Conservation (phyloP, 2,797 vertebrate genomes). For the Glossophaga mutica region DNA sequence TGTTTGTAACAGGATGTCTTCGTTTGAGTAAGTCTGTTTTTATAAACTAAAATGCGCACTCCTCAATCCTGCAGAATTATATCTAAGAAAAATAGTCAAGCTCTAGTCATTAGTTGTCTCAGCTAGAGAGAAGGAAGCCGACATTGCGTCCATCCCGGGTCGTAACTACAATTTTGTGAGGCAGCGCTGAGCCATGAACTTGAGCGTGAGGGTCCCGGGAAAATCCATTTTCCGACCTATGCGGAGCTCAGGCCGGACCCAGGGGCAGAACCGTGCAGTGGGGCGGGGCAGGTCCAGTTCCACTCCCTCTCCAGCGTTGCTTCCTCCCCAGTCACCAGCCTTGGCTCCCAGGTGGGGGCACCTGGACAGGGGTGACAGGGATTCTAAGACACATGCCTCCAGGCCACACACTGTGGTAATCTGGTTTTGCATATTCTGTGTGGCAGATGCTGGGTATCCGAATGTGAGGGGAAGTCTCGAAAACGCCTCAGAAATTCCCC, state of each 20-base stretch:
- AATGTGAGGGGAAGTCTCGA: background rate
- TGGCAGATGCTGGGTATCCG: background rate
- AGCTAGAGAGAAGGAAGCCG: background rate
- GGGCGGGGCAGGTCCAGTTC: no score
- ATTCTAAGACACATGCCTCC: background rate
- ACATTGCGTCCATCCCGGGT: background rate
- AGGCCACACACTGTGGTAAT: background rate
- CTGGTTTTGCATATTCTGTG: background rate
- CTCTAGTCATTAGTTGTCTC: conserved; percentile 15
- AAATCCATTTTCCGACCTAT: background rate
- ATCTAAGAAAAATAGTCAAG: background rate
- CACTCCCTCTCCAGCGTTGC: no score
- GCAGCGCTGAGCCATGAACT: background rate
- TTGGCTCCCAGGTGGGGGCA: background rate
- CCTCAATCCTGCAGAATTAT: background rate
- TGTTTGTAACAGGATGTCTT: conserved; percentile 15
- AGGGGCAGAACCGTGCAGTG: background rate
- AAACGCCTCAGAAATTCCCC: background rate
- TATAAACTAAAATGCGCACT: conserved; percentile 46
- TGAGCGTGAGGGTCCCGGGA: background rate
- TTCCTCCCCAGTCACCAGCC: background rate
- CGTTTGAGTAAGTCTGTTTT: conserved; percentile 41
- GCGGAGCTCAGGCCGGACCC: background rate
- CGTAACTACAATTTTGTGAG: conserved; percentile 1
- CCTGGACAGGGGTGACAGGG: background rate